These are phyloP conservation scores for Muschampia plurimacula DNA, from an alignment of 2,888 invertebrate genomes.

Conservation along the genomic window DNA sequence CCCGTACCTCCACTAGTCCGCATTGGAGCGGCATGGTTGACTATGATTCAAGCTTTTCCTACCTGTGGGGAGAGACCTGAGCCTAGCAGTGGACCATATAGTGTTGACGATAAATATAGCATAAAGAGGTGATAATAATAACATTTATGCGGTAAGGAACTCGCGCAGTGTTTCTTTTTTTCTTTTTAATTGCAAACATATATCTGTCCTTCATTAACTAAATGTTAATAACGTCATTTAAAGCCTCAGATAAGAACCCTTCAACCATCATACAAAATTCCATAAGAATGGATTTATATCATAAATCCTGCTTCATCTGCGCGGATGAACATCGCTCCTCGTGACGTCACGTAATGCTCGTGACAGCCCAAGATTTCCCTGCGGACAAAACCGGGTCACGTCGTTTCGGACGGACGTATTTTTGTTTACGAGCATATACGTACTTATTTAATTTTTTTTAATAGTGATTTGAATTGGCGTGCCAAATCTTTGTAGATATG, in stretches of 20 bases:
- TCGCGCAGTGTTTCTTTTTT: no score
- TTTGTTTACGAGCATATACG: background rate
- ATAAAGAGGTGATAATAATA: no score
- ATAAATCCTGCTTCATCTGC: background rate
- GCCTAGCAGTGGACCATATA: no score
- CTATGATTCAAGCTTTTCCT: no score
- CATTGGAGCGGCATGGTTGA: no score
- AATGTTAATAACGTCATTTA: background rate
- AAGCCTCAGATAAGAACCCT: no score
- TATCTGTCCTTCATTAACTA: no score
- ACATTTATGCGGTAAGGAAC: no score
- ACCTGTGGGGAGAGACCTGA: no score
- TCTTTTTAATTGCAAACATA: no score
- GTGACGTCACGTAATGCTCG: conserved; percentile 50
- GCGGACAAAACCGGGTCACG: conserved; percentile 54
- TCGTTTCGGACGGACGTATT: conserved; percentile 17
- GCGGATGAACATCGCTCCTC: conserved; percentile 1
- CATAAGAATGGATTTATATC: conserved; percentile 2
- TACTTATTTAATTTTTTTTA: background rate
- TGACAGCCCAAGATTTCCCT: conserved; percentile 58
- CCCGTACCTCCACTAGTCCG: no score
- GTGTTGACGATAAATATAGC: no score
- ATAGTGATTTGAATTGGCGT: background rate
- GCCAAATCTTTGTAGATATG: background rate
- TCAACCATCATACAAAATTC: background rate